A percentile compares a stretch with the other conserved stretches of the same genome.
phyloP scores from a whole-genome alignment of 2,888 invertebrate species.

The Busseola fusca region DNA sequence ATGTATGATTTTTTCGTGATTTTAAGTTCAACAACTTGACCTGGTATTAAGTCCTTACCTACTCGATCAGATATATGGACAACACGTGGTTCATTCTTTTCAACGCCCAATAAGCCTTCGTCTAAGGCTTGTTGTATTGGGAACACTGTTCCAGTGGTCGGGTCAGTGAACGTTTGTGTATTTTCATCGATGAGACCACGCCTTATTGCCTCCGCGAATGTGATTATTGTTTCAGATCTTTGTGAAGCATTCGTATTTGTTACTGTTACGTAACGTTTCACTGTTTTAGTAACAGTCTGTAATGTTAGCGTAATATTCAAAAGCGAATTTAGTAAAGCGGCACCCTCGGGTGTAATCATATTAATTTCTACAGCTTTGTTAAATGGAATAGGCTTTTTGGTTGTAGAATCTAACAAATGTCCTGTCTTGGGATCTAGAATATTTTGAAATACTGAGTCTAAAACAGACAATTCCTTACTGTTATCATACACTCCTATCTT shows the following conservation, averaged over 20 bases:
- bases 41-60: conserved; percentile 80
- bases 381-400: conserved; percentile 92
- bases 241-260: conserved; percentile 90
- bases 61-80: conserved; percentile 81
- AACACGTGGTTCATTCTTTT: conserved; percentile 84
- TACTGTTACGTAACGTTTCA: conserved; percentile 94
- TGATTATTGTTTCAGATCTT: conserved; percentile 90
- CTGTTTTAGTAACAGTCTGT: conserved; percentile 95
- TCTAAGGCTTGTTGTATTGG: conserved; percentile 94
- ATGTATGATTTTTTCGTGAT: conserved; percentile 87
- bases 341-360: conserved; percentile 96
- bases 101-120: conserved; percentile 92
- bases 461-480: conserved; percentile 93
- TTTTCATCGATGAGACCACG: conserved; percentile 94
- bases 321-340: conserved; percentile 94
- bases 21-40: conserved; percentile 86
- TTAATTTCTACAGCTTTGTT: conserved; percentile 96
- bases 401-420: conserved; percentile 93
- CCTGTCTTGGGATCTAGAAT: conserved; percentile 96
- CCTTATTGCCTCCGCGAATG: conserved; percentile 93
- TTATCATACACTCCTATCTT: conserved; percentile 94
- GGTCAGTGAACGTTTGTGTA: conserved; percentile 93
- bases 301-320: conserved; percentile 96
- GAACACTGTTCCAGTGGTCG: conserved; percentile 92
- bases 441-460: conserved; percentile 96